Evolutionary conservation across 2,113 vertebrate genomes (phyloP).

Genomic region (Sinocyclocheilus grahami): DNA sequence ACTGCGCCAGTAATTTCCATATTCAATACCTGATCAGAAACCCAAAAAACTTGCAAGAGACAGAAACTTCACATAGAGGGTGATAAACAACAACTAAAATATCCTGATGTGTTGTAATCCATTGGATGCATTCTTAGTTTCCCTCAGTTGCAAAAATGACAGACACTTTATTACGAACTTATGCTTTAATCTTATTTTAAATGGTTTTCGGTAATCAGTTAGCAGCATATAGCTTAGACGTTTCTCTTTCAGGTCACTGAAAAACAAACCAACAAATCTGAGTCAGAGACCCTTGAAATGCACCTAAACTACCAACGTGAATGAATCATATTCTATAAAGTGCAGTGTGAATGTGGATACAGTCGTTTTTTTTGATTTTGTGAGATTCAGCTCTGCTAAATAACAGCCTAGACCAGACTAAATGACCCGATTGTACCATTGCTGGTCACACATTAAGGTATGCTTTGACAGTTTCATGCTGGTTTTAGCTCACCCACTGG

Average conservation of each 20-base stretch:
- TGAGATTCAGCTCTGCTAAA: too few relatives aligned
- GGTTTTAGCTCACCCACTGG: too few relatives aligned
- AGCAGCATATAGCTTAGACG: slow-evolving; percentile 35
- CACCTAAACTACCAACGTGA: slow-evolving; percentile 7
- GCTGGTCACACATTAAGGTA: too few relatives aligned
- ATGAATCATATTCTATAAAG: slow-evolving; percentile 18
- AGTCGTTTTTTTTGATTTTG: too few relatives aligned
- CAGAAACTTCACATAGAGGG: neutral
- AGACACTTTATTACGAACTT: slow-evolving; percentile 6
- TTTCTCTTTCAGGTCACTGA: neutral
- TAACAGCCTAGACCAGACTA: too few relatives aligned
- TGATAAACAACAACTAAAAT: too few relatives aligned
- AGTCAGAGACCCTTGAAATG: neutral
- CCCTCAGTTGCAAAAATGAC: slow-evolving; percentile 10
- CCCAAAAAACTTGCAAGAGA: neutral
- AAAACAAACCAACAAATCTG: neutral
- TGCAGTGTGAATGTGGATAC: slow-evolving; percentile 29
- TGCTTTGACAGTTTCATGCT: too few relatives aligned
- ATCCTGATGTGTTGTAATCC: too few relatives aligned
- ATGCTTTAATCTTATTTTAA: slow-evolving; percentile 21
- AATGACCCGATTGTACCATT: too few relatives aligned
- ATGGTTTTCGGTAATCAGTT: slow-evolving; percentile 24
- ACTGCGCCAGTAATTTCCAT: neutral
- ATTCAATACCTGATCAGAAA: neutral
- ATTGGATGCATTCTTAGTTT: too few relatives aligned